Percentiles rank a stretch among this genome's conserved stretches.
phyloP scores from a whole-genome alignment of 2,113 vertebrate genomes.

The Lagopus muta region DNA sequence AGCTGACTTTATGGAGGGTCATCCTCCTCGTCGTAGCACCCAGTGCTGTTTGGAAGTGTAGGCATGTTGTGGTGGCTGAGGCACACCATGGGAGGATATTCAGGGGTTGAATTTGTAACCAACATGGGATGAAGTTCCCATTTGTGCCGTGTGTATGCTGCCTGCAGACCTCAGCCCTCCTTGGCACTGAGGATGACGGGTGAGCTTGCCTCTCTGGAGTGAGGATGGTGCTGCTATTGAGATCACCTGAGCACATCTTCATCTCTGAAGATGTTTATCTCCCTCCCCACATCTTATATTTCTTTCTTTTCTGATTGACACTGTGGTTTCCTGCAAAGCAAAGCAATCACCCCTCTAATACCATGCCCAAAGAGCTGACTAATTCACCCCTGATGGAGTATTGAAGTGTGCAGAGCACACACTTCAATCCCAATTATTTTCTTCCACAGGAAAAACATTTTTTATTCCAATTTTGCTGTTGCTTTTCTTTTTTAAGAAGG shows the following conservation, averaged over 20 bases:
- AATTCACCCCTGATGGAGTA: constrained; percentile 3
- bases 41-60: neutral
- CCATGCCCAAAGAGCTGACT: neutral
- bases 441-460: neutral
- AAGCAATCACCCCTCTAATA: neutral
- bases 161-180: neutral
- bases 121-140: neutral
- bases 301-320: constrained; percentile 2
- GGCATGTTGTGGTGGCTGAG: rapidly evolving
- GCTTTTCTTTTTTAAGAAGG: neutral
- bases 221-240: constrained; percentile 8
- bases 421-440: neutral
- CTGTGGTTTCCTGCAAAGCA: neutral
- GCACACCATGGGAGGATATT: neutral
- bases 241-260: neutral
- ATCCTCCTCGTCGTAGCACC: rapidly evolving
- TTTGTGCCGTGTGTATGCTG: rapidly evolving
- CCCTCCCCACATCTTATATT: neutral
- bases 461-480: neutral
- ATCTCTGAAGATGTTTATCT: neutral
- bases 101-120: neutral
- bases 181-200: neutral
- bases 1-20: neutral
- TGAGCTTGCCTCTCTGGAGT: neutral
- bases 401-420: neutral